A percentile compares a stretch with the other conserved stretches of the same genome.
Conservation (phyloP, 23 tunicate genomes). For the Phallusia fumigata region DNA sequence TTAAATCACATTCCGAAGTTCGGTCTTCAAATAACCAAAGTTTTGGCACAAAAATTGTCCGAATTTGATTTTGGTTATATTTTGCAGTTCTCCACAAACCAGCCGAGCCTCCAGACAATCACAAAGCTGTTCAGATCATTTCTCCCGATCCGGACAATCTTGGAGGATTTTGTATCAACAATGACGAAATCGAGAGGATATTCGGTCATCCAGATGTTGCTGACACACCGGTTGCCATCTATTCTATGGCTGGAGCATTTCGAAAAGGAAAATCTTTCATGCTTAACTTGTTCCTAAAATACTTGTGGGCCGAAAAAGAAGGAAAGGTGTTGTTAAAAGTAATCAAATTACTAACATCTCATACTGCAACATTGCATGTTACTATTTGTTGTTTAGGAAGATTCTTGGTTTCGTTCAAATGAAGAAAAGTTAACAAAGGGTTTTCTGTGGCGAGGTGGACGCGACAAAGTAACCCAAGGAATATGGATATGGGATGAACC, state of each 20-base stretch:
- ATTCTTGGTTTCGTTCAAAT: background rate
- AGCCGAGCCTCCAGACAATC: too few species aligned
- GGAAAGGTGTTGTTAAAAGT: background rate
- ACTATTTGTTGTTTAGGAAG: background rate
- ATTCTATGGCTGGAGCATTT: slow-evolving; percentile 15
- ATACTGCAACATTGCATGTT: background rate
- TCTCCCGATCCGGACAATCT: background rate
- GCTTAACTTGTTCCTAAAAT: slow-evolving; percentile 9
- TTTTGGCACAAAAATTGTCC: too few species aligned
- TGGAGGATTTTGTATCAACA: background rate
- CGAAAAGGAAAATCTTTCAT: slow-evolving; percentile 30
- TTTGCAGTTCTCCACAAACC: too few species aligned
- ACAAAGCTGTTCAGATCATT: slow-evolving; percentile 4
- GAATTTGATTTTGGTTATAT: too few species aligned
- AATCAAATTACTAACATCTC: background rate
- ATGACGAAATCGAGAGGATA: background rate
- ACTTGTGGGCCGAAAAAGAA: background rate
- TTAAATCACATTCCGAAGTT: too few species aligned
- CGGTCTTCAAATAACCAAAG: too few species aligned
- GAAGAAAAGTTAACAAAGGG: slow-evolving; percentile 29
- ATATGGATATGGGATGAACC: slow-evolving; percentile 38
- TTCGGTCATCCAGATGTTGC: background rate
- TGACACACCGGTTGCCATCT: slow-evolving; percentile 16
- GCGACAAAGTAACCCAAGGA: slow-evolving; percentile 29
- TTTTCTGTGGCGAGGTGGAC: slow-evolving; percentile 42